phyloP scores from a whole-genome alignment of 1,140 invertebrate genomes.

The Olivierus martensii region DNA sequence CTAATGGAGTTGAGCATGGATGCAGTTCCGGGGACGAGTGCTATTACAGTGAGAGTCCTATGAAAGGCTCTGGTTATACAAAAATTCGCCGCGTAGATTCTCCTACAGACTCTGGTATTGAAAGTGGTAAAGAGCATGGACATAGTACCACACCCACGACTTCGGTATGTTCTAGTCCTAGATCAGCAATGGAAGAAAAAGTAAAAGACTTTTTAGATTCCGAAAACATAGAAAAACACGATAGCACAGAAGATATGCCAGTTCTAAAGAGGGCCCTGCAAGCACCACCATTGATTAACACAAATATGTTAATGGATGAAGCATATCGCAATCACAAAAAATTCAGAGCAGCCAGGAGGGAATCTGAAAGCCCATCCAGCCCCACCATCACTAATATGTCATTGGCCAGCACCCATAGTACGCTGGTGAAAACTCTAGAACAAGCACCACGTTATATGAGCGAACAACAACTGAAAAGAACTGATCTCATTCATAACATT shows the following conservation, averaged over 20 bases:
- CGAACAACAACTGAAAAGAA: constrained; percentile 71
- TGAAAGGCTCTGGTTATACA: constrained; percentile 16
- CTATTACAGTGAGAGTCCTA: constrained; percentile 16
- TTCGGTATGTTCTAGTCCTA: constrained; percentile 58
- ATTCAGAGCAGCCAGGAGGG: constrained; percentile 58
- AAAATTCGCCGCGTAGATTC: constrained; percentile 67
- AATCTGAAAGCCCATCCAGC: constrained; percentile 8
- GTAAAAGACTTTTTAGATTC: constrained; percentile 22
- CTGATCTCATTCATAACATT: constrained; percentile 76
- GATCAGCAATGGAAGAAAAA: constrained; percentile 68
- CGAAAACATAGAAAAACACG: constrained; percentile 40
- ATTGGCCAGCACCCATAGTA: constrained; percentile 69
- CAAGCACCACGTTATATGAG: constrained; percentile 68
- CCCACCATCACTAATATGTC: constrained; percentile 24
- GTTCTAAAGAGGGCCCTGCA: constrained; percentile 80
- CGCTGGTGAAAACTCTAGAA: constrained; percentile 70
- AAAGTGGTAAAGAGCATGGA: constrained; percentile 53
- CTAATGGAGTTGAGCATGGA: constrained; percentile 40
- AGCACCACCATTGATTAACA: constrained; percentile 54
- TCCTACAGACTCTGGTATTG: constrained; percentile 81
- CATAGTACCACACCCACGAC: constrained; percentile 42
- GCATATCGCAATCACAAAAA: constrained; percentile 91
- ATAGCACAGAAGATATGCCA: constrained; percentile 72
- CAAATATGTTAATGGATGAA: constrained; percentile 76
- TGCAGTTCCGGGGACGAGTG: constrained; percentile 53